phyloP scores from a whole-genome alignment of 2,113 vertebrate species.

The Beaufortia kweichowensis region DNA sequence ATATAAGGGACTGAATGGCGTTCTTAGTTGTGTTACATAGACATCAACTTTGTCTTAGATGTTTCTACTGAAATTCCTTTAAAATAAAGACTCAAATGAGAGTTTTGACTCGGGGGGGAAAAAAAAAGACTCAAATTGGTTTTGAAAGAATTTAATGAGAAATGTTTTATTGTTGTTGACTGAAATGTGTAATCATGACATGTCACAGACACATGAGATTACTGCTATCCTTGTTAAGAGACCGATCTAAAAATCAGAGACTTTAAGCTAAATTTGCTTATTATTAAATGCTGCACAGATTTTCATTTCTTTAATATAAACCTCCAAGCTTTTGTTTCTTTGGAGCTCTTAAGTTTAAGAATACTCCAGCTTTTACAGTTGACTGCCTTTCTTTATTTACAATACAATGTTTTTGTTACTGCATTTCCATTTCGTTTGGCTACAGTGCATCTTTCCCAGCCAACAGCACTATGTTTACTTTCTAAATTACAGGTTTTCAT shows the following conservation, averaged over 20 bases:
- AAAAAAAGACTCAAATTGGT: no score
- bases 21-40: no score
- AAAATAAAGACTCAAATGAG: no score
- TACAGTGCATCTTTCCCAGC: conserved; percentile 3
- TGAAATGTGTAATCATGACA: neutral
- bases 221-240: no score
- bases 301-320: neutral
- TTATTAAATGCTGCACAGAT: neutral
- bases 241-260: no score
- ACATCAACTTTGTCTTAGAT: no score
- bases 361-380: neutral
- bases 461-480: conserved; percentile 9
- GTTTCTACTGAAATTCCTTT: no score
- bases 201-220: no score
- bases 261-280: neutral
- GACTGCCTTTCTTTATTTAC: neutral
- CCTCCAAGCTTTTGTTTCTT: neutral
- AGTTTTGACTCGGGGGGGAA: no score
- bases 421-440: neutral
- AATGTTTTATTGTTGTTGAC: no score
- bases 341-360: neutral
- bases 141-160: no score
- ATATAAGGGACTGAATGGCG: no score
- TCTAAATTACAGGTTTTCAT: conserved; percentile 23
- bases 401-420: neutral